Percentiles rank a stretch among this genome's conserved stretches.
phyloP scores from a whole-genome alignment of 1,140 invertebrate genomes.

The Pararge aegeria region DNA sequence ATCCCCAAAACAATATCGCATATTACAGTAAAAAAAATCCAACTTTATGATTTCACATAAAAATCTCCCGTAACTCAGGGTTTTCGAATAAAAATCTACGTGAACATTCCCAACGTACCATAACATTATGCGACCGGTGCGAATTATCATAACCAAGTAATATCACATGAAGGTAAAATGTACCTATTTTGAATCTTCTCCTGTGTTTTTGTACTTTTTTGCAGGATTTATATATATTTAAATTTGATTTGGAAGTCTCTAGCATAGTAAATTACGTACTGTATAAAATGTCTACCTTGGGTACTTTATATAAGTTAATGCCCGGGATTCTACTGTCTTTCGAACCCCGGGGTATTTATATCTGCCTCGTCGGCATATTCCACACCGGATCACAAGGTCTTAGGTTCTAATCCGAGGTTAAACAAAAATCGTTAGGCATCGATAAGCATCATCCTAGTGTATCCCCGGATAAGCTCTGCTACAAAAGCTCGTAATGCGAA shows the following conservation, averaged over 20 bases:
- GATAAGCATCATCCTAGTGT: too few species aligned
- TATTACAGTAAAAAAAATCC: slow-evolving; percentile 24
- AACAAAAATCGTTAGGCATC: too few species aligned
- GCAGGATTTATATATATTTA: slow-evolving; percentile 28
- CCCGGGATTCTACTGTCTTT: too few species aligned
- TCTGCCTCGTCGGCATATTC: too few species aligned
- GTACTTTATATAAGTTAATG: too few species aligned
- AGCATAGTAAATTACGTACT: too few species aligned
- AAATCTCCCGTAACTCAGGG: slow-evolving; percentile 48
- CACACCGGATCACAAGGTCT: too few species aligned
- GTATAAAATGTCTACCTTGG: too few species aligned
- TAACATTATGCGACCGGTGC: slow-evolving; percentile 65
- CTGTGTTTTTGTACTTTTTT: slow-evolving; percentile 25
- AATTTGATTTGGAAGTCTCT: slow-evolving; percentile 5
- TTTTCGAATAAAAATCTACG: slow-evolving; percentile 59
- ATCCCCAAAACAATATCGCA: slow-evolving; percentile 32
- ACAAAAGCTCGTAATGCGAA: too few species aligned
- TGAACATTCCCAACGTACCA: slow-evolving; percentile 50
- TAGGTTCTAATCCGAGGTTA: too few species aligned
- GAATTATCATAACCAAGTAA: slow-evolving; percentile 70
- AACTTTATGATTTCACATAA: slow-evolving; percentile 41
- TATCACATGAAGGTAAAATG: slow-evolving; percentile 31
- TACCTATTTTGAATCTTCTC: slow-evolving; percentile 24
- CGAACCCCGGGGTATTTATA: too few species aligned
- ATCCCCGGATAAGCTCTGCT: too few species aligned